These are phyloP conservation scores for Agrotis puta DNA, from an alignment of 2,888 invertebrate species.

Conservation along the genomic window DNA sequence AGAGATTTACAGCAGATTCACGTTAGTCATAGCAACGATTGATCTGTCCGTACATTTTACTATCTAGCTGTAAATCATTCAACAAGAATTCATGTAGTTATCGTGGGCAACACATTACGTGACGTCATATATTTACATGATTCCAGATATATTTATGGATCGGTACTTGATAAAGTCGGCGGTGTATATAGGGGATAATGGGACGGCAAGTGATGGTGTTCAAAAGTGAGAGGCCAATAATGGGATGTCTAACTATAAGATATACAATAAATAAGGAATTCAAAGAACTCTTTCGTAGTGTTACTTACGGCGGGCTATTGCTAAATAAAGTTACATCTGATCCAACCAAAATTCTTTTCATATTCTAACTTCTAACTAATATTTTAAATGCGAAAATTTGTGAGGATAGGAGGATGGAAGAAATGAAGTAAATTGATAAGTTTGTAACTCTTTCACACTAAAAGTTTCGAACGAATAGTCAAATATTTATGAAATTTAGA, in stretches of 20 bases:
- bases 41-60: conserved; percentile 20
- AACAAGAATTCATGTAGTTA: conserved; percentile 20
- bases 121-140: conserved; percentile 36
- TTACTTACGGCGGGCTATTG: no score
- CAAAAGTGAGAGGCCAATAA: conserved; percentile 32
- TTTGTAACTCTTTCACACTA: no score
- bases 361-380: no score
- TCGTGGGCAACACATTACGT: conserved; percentile 25
- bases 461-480: no score
- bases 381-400: no score
- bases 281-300: neutral
- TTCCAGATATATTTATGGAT: conserved; percentile 44
- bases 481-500: no score
- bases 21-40: conserved; percentile 32
- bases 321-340: neutral
- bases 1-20: conserved; percentile 29
- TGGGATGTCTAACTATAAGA: conserved; percentile 10
- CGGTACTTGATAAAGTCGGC: conserved; percentile 13
- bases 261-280: neutral
- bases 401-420: no score
- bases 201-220: conserved; percentile 23
- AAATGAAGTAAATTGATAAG: no score
- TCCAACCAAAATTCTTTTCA: neutral
- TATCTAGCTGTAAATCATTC: conserved; percentile 35
- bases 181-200: conserved; percentile 9